Percentiles rank a stretch among this genome's conserved stretches.
These are phyloP conservation scores for Alouatta palliata DNA, from an alignment of 2,113 vertebrate species.

Conservation along the genomic window DNA sequence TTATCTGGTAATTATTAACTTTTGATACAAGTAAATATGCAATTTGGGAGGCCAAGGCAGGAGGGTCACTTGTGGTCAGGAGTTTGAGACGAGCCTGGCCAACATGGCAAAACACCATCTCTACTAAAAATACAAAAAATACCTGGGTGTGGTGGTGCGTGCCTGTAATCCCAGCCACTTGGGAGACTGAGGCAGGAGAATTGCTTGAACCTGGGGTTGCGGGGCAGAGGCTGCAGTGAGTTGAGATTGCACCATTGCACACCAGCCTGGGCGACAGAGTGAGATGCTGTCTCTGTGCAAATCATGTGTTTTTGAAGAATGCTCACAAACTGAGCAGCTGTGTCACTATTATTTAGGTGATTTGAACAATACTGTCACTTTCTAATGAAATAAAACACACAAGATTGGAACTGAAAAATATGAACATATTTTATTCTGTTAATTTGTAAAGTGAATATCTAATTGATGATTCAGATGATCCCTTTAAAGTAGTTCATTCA, in stretches of 20 bases:
- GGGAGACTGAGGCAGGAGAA: no score
- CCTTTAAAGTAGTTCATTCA: not conserved
- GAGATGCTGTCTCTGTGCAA: not conserved
- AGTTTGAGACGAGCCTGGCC: no score
- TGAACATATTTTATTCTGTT: not conserved
- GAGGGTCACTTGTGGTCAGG: no score
- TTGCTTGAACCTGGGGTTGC: no score
- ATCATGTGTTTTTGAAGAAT: not conserved
- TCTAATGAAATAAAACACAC: not conserved
- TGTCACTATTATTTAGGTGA: not conserved
- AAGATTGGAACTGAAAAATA: not conserved
- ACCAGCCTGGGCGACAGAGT: no score
- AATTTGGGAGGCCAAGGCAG: no score
- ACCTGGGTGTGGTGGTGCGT: no score
- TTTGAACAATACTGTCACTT: not conserved
- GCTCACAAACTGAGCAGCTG: not conserved
- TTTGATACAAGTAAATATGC: not conserved
- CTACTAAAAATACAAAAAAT: no score
- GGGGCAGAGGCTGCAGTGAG: no score
- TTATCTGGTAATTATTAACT: not conserved
- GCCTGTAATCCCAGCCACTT: no score
- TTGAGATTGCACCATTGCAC: no score
- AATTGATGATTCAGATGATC: not conserved
- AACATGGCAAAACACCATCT: no score
- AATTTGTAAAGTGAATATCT: not conserved